Evolutionary conservation across 2,797 vertebrate species (phyloP), one percentile per base, ranked within the genome.

Genomic region (Denticeps clupeoides): DNA sequence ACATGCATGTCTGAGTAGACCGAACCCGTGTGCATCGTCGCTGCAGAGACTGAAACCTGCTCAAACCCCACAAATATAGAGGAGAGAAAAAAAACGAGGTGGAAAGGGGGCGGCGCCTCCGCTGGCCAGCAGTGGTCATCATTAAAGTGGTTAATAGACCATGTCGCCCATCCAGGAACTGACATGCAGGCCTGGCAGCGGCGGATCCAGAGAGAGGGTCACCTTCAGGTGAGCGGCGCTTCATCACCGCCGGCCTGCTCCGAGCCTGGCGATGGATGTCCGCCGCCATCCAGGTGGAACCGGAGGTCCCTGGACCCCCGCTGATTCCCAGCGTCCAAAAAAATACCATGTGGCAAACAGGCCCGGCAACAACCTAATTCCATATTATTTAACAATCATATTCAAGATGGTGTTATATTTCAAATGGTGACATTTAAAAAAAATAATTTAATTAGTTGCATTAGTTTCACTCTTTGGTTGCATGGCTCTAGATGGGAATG

Each of bases 111-210:
- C 23, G 40, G 41, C 41, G 52, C 38, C 31, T 51, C 45, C 54
- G 23, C 40, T 35, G 8, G 26, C 44, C 45, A 56, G 64, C 62
- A 51, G 63, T 68, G 68, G 74, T 74, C 75, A 80, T 81, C 72
- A 79, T 80, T 81, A 82, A 77, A 64, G 70, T 60, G 74, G 61
- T 77, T 80, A 81, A 82, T 78, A 79, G 82, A 81, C 75, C 71
- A 50, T 75, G 63, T 56, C 63, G 64, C n/a, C n/a, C 67, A 64
- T 68, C 56, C 54, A 77, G 67, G 68, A 69, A 65, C 64, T 66
- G 73, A 66, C 70, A 67, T 62, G 62, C 55, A 59, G 65, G 59
- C 62, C 64, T 65, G 67, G 42, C 65, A 27, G 52, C 58, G 58
- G 60, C 49, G 58, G 62, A 2, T 16, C 66, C 60, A 65, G 52